Base-by-base conservation (phyloP, 2,888 invertebrate genomes). In the Spicauda simplicius region DNA sequence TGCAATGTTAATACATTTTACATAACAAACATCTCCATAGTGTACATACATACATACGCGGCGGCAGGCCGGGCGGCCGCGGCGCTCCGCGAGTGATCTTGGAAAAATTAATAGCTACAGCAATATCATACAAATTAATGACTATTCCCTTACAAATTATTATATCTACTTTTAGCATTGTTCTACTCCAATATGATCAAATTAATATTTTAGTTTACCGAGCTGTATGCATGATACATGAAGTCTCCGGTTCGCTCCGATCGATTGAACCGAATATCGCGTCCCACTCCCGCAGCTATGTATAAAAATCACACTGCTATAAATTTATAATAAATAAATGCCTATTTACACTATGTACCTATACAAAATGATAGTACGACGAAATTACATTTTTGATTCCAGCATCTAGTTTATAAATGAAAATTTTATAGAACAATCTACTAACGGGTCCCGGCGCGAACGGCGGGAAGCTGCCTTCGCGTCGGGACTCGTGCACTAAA, bases 101-200 rank as follows among this genome's bases (percentile, higher is more conserved):
- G 90, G 87, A 91, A 91, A 90, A 91, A 90, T 87, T 89, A 88
- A 90, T 87, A 86, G 88, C 91, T 92, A 93, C 92, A 88, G 88
- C 91, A 91, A 92, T 93, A 93, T 93, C 91, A 92, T 93, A 93
- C 93, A 93, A 91, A 91, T 92, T 92, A 93, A 93, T 93, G 93
- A 93, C 93, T 93, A 93, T 92, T 92, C 89, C 91, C 92, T 93
- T 93, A 93, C 84, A 90, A 91, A 91, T 90, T 91, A 91, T 91
- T 87, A 90, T 86, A 89, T 88, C 88, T 88, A 90, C 88, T 87
- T 86, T 88, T 91, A 91, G 90, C 90, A 90, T 91, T 90, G 87
- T 88, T 91, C 91, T 92, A 92, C 88, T 88, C 90, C 87, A 86
- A 87, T 90, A 88, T 86, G 86, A 88, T 86, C 87, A 84, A 88